phyloP scores from a whole-genome alignment of 2,888 invertebrate species.

The Lithophane socia region DNA sequence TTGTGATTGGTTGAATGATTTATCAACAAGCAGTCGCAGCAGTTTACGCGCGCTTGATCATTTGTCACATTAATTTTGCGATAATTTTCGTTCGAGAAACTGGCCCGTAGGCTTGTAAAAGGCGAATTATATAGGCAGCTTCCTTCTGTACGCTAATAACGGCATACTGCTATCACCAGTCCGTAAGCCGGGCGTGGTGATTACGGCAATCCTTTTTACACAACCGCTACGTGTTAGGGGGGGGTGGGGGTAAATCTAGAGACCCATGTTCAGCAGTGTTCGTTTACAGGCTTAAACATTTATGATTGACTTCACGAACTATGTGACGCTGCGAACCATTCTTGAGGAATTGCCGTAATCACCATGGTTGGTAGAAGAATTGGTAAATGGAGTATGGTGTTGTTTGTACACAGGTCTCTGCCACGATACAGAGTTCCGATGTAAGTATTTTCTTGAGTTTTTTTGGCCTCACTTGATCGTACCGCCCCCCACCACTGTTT shows the following conservation, averaged over 20 bases:
- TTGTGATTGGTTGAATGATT: background rate
- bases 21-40: background rate
- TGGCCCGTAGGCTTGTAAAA: background rate
- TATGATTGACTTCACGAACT: constrained; percentile 25
- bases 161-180: constrained; percentile 49
- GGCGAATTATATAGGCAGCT: background rate
- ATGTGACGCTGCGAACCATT: constrained; percentile 37
- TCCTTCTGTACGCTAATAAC: constrained; percentile 42
- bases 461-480: constrained; percentile 54
- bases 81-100: background rate
- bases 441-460: constrained; percentile 58
- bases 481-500: constrained; percentile 12
- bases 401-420: constrained; percentile 63
- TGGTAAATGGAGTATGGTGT: constrained; percentile 66
- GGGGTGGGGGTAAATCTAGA: background rate
- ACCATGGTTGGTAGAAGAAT: constrained; percentile 62
- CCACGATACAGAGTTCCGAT: constrained; percentile 61
- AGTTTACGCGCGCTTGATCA: background rate
- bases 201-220: constrained; percentile 52
- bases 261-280: constrained; percentile 59
- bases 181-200: constrained; percentile 36
- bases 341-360: constrained; percentile 62
- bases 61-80: background rate
- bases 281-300: constrained; percentile 48
- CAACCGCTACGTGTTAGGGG: background rate